phyloP scores from a whole-genome alignment of 2,113 vertebrate genomes.

The Halcyon senegalensis region DNA sequence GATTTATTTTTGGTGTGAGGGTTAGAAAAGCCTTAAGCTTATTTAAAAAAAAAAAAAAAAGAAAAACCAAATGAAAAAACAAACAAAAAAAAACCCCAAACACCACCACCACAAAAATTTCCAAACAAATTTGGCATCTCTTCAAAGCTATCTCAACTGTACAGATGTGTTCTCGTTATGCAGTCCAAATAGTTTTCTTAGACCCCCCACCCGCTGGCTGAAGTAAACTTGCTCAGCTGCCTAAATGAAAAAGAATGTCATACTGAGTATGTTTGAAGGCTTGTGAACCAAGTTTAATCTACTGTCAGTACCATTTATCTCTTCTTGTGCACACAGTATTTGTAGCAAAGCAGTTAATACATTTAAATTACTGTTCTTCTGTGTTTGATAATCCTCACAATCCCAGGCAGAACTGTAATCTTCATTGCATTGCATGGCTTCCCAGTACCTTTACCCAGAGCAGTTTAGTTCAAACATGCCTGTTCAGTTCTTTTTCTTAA shows the following conservation, averaged over 20 bases:
- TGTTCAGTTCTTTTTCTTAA: not conserved
- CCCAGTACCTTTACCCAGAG: not conserved
- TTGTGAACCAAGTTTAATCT: constrained; percentile 28
- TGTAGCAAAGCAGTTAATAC: not conserved
- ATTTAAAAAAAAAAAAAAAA: not conserved
- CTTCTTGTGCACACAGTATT: not conserved
- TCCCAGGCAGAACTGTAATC: not conserved
- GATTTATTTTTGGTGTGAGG: not conserved
- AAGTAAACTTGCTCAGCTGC: constrained; percentile 56
- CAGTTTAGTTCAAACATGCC: not conserved
- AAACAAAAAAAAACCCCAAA: not conserved
- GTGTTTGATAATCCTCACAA: not conserved
- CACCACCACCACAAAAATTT: not conserved
- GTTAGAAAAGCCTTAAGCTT: not conserved
- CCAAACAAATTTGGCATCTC: not conserved
- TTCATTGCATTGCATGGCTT: fast-evolving
- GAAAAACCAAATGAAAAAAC: not conserved
- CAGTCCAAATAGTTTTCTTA: constrained; percentile 14
- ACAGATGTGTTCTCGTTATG: not conserved
- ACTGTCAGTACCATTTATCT: constrained; percentile 2
- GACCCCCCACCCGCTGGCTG: not conserved
- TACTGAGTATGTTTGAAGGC: constrained; percentile 11
- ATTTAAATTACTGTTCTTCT: not conserved
- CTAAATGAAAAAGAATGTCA: constrained; percentile 52
- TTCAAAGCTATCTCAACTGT: constrained; percentile 38